These are phyloP conservation scores for Platycheirus rosarum DNA, from an alignment of 2,888 invertebrate genomes.

Conservation along the genomic window DNA sequence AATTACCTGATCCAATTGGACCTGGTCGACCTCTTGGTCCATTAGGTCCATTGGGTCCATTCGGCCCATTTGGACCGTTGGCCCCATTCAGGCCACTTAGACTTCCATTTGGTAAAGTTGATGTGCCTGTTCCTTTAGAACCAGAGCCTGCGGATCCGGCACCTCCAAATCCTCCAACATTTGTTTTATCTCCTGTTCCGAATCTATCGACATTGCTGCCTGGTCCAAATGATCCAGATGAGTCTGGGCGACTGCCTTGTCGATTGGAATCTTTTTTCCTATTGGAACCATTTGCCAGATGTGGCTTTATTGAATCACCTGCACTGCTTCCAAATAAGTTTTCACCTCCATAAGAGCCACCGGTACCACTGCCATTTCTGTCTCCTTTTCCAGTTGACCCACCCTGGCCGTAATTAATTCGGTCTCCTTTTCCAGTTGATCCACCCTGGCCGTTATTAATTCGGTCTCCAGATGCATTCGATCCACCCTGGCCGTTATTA, in stretches of 20 bases:
- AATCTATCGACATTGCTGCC: slow-evolving; percentile 24
- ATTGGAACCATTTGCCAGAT: too few relatives aligned
- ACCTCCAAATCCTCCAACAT: slow-evolving; percentile 17
- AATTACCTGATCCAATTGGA: slow-evolving; percentile 67
- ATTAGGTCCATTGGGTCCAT: slow-evolving; percentile 43
- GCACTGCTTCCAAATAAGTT: background rate
- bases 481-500: background rate
- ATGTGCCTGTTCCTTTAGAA: too few relatives aligned
- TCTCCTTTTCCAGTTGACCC: background rate
- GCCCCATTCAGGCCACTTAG: slow-evolving; percentile 19
- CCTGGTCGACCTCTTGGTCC: slow-evolving; percentile 71
- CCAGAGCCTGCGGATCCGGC: slow-evolving; percentile 20
- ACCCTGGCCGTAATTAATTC: background rate
- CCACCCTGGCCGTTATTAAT: background rate
- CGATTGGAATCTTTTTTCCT: background rate
- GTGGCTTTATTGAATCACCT: background rate
- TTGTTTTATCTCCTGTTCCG: slow-evolving; percentile 17
- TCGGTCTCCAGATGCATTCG: background rate
- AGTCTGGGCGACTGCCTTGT: slow-evolving; percentile 37
- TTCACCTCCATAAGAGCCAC: slow-evolving; percentile 3
- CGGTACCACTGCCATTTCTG: background rate
- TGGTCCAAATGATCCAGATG: slow-evolving; percentile 5
- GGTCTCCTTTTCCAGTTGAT: background rate
- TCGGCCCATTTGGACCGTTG: slow-evolving; percentile 35
- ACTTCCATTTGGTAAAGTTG: too few relatives aligned